These are phyloP conservation scores for Poeciliopsis retropinna DNA, from an alignment of 2,113 vertebrate genomes.

Conservation along the genomic window DNA sequence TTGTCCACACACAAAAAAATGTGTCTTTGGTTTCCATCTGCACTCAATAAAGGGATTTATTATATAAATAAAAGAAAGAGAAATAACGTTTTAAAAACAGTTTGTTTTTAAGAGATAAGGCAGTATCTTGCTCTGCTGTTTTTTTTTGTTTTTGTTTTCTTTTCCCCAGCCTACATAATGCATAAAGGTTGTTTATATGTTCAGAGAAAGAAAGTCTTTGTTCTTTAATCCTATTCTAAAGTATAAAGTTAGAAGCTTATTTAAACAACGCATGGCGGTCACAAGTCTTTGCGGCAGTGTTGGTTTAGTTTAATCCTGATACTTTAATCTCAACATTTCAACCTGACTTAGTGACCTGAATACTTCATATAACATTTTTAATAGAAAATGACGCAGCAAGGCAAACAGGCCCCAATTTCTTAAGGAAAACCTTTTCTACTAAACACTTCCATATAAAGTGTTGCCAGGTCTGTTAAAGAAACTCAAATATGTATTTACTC, in stretches of 20 bases:
- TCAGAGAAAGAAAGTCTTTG: background rate
- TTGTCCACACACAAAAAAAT: too few species aligned
- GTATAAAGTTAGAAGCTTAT: background rate
- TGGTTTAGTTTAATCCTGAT: background rate
- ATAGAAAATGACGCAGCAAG: background rate
- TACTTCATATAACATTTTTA: too few species aligned
- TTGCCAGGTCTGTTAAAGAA: conserved; percentile 9
- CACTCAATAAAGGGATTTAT: too few species aligned
- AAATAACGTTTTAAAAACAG: too few species aligned
- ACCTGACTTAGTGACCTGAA: background rate
- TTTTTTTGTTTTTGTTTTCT: too few species aligned
- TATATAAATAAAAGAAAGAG: too few species aligned
- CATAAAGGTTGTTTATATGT: background rate
- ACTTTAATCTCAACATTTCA: background rate
- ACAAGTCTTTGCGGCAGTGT: too few species aligned
- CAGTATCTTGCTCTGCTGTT: background rate
- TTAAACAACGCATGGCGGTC: background rate
- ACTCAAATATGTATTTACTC: conserved; percentile 22
- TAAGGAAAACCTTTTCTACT: background rate
- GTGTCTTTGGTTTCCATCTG: too few species aligned
- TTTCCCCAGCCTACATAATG: background rate
- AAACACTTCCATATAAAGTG: background rate
- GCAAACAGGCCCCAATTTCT: background rate
- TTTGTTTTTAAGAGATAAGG: background rate
- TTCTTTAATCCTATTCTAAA: background rate